Conservation (phyloP, 2,113 vertebrate genomes). For the Pseudolaguvia tuberculata region DNA sequence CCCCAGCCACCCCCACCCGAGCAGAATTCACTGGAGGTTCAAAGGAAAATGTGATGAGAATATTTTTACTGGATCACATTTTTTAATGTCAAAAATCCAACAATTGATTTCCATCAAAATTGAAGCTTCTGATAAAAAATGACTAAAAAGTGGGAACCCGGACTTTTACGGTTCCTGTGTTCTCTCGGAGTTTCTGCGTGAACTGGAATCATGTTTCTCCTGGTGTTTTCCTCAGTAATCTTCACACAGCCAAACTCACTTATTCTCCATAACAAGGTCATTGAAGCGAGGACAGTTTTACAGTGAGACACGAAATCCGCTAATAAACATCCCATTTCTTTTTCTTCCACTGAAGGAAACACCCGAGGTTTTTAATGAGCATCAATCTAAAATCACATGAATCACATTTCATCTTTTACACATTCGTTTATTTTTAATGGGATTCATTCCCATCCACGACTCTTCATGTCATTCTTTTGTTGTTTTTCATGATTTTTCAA, state of each 20-base stretch:
- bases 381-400: not conserved
- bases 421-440: no score
- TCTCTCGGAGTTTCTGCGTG: not conserved
- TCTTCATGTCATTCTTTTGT: no score
- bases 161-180: not conserved
- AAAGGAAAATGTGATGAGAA: constrained; percentile 4
- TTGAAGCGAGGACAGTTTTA: not conserved
- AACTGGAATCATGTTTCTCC: not conserved
- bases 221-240: constrained; percentile 15
- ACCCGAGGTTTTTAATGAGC: not conserved
- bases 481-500: no score
- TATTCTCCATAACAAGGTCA: constrained; percentile 11
- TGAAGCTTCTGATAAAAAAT: not conserved
- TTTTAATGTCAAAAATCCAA: not conserved
- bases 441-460: no score
- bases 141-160: constrained; percentile 2
- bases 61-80: not conserved
- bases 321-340: not conserved
- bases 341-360: not conserved
- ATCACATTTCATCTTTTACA: not conserved
- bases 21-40: not conserved
- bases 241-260: constrained; percentile 3
- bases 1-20: no score
- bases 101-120: constrained; percentile 11
- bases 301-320: not conserved